phyloP scores from a whole-genome alignment of 2,888 invertebrate species.

The Amblyjoppa proteus region DNA sequence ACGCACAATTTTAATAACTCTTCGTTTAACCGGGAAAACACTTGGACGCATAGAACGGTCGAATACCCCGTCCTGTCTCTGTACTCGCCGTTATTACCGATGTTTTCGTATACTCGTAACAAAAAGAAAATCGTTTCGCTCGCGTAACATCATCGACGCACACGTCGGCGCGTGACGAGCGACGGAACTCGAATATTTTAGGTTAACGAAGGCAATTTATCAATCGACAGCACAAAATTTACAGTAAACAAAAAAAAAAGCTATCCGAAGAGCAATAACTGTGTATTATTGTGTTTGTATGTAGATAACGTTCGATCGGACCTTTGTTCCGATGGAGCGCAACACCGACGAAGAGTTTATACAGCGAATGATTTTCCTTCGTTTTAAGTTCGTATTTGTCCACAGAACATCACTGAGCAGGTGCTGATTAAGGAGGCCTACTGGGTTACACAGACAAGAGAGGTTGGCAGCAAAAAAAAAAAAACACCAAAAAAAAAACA shows the following conservation, averaged over 20 bases:
- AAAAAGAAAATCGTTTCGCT: slow-evolving; percentile 16
- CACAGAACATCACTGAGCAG: slow-evolving; percentile 98
- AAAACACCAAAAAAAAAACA: slow-evolving; percentile 69
- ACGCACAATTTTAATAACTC: not conserved
- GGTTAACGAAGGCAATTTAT: slow-evolving; percentile 17
- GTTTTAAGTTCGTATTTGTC: slow-evolving; percentile 86
- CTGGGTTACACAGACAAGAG: slow-evolving; percentile 96
- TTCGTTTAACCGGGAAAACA: slow-evolving; percentile 26
- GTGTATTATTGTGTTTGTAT: slow-evolving; percentile 1
- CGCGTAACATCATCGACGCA: slow-evolving; percentile 23
- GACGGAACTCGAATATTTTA: slow-evolving; percentile 17
- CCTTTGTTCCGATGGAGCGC: slow-evolving; percentile 28
- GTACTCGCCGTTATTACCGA: slow-evolving; percentile 17
- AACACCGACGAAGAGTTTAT: slow-evolving; percentile 57
- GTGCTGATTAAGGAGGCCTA: slow-evolving; percentile 97
- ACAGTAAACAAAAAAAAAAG: not conserved
- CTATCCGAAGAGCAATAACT: slow-evolving; percentile 1
- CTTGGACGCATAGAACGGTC: slow-evolving; percentile 46
- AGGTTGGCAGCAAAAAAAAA: slow-evolving; percentile 90
- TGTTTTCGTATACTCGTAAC: slow-evolving; percentile 2
- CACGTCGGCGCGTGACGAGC: slow-evolving; percentile 5
- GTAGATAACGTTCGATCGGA: slow-evolving; percentile 19
- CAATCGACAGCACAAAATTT: not conserved
- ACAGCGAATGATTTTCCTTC: slow-evolving; percentile 66
- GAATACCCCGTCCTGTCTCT: slow-evolving; percentile 22